These are phyloP conservation scores for Oligia latruncula DNA, from an alignment of 2,888 invertebrate genomes.

Conservation along the genomic window DNA sequence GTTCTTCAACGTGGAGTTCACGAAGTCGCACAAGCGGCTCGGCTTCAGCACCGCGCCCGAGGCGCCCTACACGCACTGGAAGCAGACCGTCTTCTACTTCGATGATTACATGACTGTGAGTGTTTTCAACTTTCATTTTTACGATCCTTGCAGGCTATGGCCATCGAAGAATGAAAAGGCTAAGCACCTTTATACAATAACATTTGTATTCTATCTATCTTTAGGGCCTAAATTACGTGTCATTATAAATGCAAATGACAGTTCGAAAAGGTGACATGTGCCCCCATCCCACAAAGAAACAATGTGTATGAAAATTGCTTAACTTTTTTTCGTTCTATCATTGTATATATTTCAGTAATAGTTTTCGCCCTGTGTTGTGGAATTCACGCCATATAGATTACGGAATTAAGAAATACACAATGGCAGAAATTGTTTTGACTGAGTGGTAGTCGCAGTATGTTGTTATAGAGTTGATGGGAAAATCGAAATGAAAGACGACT, in stretches of 20 bases:
- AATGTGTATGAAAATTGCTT: background rate
- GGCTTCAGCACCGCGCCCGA: constrained; percentile 99
- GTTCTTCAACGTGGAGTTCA: constrained; percentile 99
- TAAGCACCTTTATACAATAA: background rate
- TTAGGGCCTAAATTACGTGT: background rate
- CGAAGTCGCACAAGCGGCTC: constrained; percentile 99
- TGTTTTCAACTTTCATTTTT: constrained; percentile 22
- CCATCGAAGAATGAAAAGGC: background rate
- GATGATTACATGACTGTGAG: constrained; percentile 98
- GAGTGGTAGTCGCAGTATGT: background rate
- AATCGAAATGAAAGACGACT: background rate
- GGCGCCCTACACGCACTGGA: constrained; percentile 99
- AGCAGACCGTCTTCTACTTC: constrained; percentile 99
- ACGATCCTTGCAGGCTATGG: background rate
- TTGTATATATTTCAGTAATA: background rate
- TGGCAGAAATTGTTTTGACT: background rate
- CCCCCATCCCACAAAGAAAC: background rate
- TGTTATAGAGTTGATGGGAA: background rate
- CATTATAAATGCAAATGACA: background rate
- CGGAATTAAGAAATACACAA: background rate
- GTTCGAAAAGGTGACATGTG: too few relatives aligned
- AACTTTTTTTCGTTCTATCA: background rate
- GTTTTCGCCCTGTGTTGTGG: background rate
- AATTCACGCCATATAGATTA: background rate
- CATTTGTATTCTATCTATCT: background rate